Evolutionary conservation across 2,113 vertebrate genomes (phyloP), one percentile per base, ranked within the genome.

Genomic region (Lepus timidus): DNA sequence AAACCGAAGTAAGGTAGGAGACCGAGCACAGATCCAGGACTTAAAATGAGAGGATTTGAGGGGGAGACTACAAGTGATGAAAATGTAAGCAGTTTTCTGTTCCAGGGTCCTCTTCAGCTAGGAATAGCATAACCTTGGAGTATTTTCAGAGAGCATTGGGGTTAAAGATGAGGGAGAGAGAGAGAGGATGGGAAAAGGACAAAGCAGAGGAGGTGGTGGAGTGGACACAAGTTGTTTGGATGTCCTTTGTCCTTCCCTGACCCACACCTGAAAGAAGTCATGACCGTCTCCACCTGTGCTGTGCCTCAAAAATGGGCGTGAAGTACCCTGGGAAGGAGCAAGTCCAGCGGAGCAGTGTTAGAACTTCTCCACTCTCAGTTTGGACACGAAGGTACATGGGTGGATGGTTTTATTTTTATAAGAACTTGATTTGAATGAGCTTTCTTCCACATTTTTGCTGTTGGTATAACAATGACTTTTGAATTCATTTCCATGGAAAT

Each of bases 401-500:
- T 29, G 29, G 27, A 65, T 65, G 36, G n/a, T 52, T 73, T 92
- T 36, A 55, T 64, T 29, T 49, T 51, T 73, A 1, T 27, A 64
- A 82, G 44, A 68, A 55, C 87, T 79, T 94, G 29, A 62, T 52
- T 6, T 51, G 52, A 16, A 80, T 85, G 49, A 89, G 20, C 1
- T 62, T 36, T 52, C 84, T 36, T 68, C 16, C 4, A 4, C 49
- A 22, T 0, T 87, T 95, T 93, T 62, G 16, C 14, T 65, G 19
- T 52, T 80, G 44, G 9, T 73, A 27, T 93, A 4, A 0, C 71
- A 55, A 20, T 27, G 22, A 76, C 76, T 90, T 44, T 39, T 25
- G 14, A 74, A 65, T 71, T 70, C 0, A 88, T 91, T 96, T 96
- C 75, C 20, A 51, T 65, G 49, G 22, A 88, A 95, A 85, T 90